Percentiles rank a stretch among this genome's conserved stretches.
Evolutionary conservation across 37 sponge, comb jelly and placozoan genomes (phyloP).

Genomic region (Tethya wilhelma): DNA sequence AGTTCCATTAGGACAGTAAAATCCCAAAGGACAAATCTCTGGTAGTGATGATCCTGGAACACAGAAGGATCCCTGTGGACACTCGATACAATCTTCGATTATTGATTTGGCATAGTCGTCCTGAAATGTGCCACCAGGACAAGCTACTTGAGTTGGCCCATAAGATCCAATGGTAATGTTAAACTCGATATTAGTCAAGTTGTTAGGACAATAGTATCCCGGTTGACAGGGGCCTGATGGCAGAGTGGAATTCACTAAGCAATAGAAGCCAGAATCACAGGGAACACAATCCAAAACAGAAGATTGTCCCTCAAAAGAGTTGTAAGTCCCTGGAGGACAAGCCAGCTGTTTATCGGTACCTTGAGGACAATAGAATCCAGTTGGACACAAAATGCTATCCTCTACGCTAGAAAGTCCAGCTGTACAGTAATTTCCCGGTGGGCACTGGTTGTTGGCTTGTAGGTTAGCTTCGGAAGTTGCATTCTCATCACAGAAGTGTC

Average conservation of each 20-base stretch:
- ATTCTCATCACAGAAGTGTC: conserved; percentile 11
- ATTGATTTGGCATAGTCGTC: not conserved
- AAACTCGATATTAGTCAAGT: not conserved
- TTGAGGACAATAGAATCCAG: conserved; percentile 25
- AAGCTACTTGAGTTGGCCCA: conserved; percentile 11
- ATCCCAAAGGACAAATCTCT: not conserved
- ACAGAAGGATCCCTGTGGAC: conserved; percentile 12
- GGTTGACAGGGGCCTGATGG: conserved; percentile 4
- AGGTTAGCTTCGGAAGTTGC: not conserved
- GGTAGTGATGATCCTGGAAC: not conserved
- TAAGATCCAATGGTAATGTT: not conserved
- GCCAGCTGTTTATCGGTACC: not conserved
- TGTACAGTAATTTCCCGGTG: conserved; percentile 7
- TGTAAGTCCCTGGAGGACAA: conserved; percentile 1
- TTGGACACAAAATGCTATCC: not conserved
- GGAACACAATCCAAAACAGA: not conserved
- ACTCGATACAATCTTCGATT: not conserved
- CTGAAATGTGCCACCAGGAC: conserved; percentile 2
- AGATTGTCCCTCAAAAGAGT: not conserved
- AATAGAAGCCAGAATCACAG: not conserved
- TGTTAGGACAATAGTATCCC: conserved; percentile 2
- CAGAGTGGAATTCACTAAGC: not conserved
- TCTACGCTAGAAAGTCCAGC: not conserved
- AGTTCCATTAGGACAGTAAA: not conserved
- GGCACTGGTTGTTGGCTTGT: not conserved